Percentiles rank a stretch among this genome's conserved stretches.
These are phyloP conservation scores for Trimorus sp. DNA, from an alignment of 2,888 invertebrate species.

Conservation along the genomic window DNA sequence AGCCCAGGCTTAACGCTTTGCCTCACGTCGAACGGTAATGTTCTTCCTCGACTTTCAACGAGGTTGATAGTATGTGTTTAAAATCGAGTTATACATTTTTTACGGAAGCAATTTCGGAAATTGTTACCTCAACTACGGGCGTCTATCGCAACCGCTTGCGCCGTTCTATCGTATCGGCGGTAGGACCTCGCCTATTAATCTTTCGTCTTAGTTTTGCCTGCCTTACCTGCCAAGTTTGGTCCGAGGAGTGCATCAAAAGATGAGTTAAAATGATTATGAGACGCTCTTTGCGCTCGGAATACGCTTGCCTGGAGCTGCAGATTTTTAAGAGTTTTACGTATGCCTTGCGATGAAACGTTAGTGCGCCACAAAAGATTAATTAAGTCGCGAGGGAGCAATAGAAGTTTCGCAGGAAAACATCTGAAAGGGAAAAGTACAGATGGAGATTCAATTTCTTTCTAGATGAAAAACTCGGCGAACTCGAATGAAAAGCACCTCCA, in stretches of 20 bases:
- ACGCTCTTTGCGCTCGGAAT: slow-evolving; percentile 51
- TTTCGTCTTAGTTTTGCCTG: slow-evolving; percentile 31
- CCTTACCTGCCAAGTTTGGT: slow-evolving; percentile 46
- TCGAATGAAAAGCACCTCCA: slow-evolving; percentile 46
- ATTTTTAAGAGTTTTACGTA: slow-evolving; percentile 49
- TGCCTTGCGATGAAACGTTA: slow-evolving; percentile 48
- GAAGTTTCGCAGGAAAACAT: slow-evolving; percentile 44
- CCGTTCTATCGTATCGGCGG: slow-evolving; percentile 39
- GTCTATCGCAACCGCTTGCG: slow-evolving; percentile 47
- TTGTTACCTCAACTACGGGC: slow-evolving; percentile 48
- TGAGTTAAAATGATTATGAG: slow-evolving; percentile 60
- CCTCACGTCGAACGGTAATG: slow-evolving; percentile 21
- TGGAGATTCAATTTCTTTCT: slow-evolving; percentile 55
- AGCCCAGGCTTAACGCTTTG: slow-evolving; percentile 28
- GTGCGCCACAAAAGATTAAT: slow-evolving; percentile 57
- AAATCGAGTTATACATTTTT: slow-evolving; percentile 69
- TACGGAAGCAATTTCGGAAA: slow-evolving; percentile 67
- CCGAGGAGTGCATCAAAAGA: slow-evolving; percentile 53
- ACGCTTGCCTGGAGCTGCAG: slow-evolving; percentile 37
- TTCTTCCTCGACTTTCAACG: slow-evolving; percentile 36
- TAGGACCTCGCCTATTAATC: slow-evolving; percentile 50
- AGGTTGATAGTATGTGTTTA: slow-evolving; percentile 52
- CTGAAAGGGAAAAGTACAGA: slow-evolving; percentile 49
- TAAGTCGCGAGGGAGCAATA: slow-evolving; percentile 49
- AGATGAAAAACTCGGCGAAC: slow-evolving; percentile 50